Base-by-base conservation (phyloP, 2,113 vertebrate species). In the Ahaetulla prasina region DNA sequence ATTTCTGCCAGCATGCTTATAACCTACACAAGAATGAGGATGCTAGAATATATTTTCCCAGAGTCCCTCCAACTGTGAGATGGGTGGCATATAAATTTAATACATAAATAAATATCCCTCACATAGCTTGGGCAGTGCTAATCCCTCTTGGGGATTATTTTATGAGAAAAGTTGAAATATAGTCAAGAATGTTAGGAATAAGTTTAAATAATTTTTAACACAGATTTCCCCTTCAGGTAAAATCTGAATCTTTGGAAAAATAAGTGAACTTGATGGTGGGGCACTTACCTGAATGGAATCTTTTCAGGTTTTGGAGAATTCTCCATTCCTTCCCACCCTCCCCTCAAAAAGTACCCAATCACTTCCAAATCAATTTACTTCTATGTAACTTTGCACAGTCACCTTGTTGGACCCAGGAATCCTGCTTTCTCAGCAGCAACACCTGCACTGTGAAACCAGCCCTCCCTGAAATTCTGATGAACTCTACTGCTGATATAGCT, bases 1-100 rank as follows among this genome's bases (percentile, higher is more conserved):
- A 30, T 68, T 74, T 93, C 85, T 95, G 86, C 90, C 87, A 93
- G 60, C 87, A 55, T 1, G 2, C 45, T 27, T 94, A n/a, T 89
- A 25, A 63, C 85, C 53, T 35, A 2, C 50, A 52, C 0, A 30
- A 30, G 27, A 27, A 4, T 93, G 54, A 86, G 85, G 86, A 6
- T 43, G 3, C 50, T 39, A 0, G 52, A 93, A 80, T 52, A 92
- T 85, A 54, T 57, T 8, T 63, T 63, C 3, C 25, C 57, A 30
- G 3, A 12, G 57, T 30, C 11, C 27, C 57, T 63, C 27, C 57
- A 30, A 30, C 10, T 4, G 27, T 63, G 27, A 63, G 57, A 63
- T 30, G 27, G 57, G 10, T 0, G 1, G 27, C 27, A 63, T 63
- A 63, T 63, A 63, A 30, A 63, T 63, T 63, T 63, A 63, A 63